Evolutionary conservation across 2,113 vertebrate species (phyloP).

Genomic region (Bombycilla garrulus): DNA sequence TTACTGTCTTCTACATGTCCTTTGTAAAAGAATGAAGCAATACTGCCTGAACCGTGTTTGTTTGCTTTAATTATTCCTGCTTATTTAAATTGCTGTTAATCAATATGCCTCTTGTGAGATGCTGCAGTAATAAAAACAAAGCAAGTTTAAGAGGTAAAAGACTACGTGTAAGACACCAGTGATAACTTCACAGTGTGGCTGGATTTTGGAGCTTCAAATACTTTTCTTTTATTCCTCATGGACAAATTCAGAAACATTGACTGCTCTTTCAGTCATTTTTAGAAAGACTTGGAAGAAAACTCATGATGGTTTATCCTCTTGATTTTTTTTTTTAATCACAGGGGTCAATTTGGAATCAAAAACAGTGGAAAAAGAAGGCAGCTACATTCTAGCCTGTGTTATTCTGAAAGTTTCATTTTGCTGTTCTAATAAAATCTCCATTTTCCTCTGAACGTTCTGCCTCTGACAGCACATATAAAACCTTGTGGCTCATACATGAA

Average conservation of each 20-base stretch:
- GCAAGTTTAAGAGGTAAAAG: neutral
- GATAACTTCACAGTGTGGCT: neutral
- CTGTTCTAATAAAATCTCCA: neutral
- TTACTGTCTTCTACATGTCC: neutral
- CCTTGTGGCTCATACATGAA: neutral
- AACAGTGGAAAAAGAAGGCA: neutral
- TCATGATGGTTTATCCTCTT: neutral
- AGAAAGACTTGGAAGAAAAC: neutral
- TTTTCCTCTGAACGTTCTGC: neutral
- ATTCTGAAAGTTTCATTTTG: neutral
- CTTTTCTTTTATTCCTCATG: neutral
- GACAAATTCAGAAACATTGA: neutral
- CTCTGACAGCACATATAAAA: neutral
- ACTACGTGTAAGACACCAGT: accelerated
- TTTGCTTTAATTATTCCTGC: neutral
- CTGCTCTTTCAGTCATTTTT: neutral
- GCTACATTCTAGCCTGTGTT: neutral
- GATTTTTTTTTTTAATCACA: neutral
- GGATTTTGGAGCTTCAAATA: neutral
- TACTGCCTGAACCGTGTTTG: neutral
- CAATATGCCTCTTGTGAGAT: neutral
- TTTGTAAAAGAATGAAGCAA: neutral
- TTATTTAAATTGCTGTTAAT: neutral
- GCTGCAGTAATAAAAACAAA: neutral
- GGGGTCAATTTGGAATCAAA: neutral